These are phyloP conservation scores for Ptychodera flava DNA, from an alignment of 35 echinoderm and acorn worm genomes.

Conservation along the genomic window DNA sequence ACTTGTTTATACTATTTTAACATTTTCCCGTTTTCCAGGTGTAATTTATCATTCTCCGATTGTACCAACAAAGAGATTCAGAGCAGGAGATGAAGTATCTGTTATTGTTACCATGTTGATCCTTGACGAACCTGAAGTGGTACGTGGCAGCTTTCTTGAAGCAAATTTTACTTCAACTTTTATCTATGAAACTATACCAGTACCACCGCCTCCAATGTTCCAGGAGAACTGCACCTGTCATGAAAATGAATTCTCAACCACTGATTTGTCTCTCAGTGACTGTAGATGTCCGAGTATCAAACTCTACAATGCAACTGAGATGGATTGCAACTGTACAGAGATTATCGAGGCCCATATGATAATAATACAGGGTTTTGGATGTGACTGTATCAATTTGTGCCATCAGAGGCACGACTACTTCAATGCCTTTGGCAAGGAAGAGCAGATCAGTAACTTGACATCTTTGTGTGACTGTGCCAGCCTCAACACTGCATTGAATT, in stretches of 20 bases:
- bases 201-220: constrained; percentile 33
- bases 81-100: constrained; percentile 34
- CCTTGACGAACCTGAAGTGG: constrained; percentile 37
- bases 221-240: constrained; percentile 66
- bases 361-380: background rate
- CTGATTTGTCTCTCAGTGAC: background rate
- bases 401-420: constrained; percentile 33
- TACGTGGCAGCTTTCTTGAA: constrained; percentile 25
- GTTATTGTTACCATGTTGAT: constrained; percentile 56
- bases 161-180: constrained; percentile 52
- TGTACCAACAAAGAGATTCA: constrained; percentile 38
- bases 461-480: constrained; percentile 37
- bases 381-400: constrained; percentile 69
- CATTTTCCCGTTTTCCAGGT: constrained; percentile 20
- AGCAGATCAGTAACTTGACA: constrained; percentile 16
- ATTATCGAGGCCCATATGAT: background rate
- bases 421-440: constrained; percentile 25
- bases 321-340: constrained; percentile 57
- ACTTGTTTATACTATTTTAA: too few relatives aligned
- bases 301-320: constrained; percentile 15
- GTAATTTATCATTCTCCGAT: constrained; percentile 35
- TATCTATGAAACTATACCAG: constrained; percentile 40
- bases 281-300: constrained; percentile 40
- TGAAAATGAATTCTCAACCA: constrained; percentile 14
- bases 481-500: background rate